Conservation (phyloP, 92 coral and sea anemone species). For the Diadumene lineata region DNA sequence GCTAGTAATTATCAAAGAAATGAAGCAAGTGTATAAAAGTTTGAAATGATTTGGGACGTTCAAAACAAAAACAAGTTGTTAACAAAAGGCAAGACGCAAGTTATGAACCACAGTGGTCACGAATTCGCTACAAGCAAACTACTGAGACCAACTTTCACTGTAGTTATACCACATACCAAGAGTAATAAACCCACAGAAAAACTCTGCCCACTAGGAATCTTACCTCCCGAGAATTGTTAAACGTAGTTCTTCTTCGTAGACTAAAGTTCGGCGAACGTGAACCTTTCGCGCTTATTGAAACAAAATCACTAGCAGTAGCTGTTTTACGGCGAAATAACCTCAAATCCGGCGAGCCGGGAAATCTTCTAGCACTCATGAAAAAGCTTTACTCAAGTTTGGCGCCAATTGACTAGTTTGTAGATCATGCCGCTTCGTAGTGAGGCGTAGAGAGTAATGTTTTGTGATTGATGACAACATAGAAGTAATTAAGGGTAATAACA, state of each 20-base stretch:
- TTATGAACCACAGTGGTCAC: constrained; percentile 11
- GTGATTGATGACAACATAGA: constrained; percentile 2
- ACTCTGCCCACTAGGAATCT: not conserved
- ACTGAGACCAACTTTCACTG: constrained; percentile 19
- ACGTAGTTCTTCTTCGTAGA: constrained; percentile 39
- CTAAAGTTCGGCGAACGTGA: constrained; percentile 69
- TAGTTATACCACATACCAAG: not conserved
- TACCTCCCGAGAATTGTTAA: constrained; percentile 27
- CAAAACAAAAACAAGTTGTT: not conserved
- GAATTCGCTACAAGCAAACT: constrained; percentile 18
- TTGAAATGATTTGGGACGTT: not conserved
- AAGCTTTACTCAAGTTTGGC: not conserved
- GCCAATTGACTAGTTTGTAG: not conserved
- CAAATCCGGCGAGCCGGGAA: constrained; percentile 67
- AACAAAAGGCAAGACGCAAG: not conserved
- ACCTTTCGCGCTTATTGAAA: constrained; percentile 41
- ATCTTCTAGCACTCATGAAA: constrained; percentile 33
- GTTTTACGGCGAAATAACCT: constrained; percentile 61
- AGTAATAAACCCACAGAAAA: not conserved
- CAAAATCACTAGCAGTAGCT: constrained; percentile 47
- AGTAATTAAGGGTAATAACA: constrained; percentile 8
- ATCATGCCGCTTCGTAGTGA: not conserved
- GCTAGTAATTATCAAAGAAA: not conserved
- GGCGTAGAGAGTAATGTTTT: not conserved
- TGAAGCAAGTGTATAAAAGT: not conserved